Evolutionary conservation across 2,888 invertebrate species (phyloP), one percentile per base, ranked within the genome.

Genomic region (Pharmacophagus antenor): DNA sequence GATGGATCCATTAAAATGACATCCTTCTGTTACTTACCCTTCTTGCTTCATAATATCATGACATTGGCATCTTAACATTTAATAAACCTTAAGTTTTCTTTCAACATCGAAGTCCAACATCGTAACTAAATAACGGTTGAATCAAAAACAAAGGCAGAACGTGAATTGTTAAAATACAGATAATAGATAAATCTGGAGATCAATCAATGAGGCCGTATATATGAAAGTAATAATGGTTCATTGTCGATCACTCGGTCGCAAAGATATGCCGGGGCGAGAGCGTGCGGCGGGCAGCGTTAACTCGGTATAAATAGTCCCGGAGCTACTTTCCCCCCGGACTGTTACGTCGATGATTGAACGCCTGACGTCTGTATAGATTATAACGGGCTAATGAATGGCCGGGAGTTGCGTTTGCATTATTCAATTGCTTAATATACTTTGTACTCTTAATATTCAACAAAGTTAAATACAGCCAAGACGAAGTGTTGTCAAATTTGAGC

Each of bases 321-420:
- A 54, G 54, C 59, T 50, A 54, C 59, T 54, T 55, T 54, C 59
- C 49, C n/a, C 44, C 54, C 54, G 54, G 44, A 49, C 54, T 25
- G 49, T 54, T 59, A 17, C 54, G 50, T n/a, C 59, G 59, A 59
- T 59, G 59, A 59, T 59, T 54, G 59, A 59, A 59, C 59, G 59
- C 31, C 42, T 27, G 54, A 59, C 59, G 59, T 59, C 59, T 54
- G 59, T 59, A 54, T 59, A 59, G 49, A 59, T 59, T 59, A 59
- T 54, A 44, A 49, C 21, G 42, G 12, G 17, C 17, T 59, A 54
- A 59, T 54, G 59, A 59, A 55, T 59, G 59, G 53, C 41, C 25
- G 41, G 48, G 31, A 17, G 20, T 10, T 27, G 17, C 15, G 27
- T 42, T n/a, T 58, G 41, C 23, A 54, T 31, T 54, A 59, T 59